Conservation (phyloP, 2,888 invertebrate genomes). For the Eustalomyia histrio region DNA sequence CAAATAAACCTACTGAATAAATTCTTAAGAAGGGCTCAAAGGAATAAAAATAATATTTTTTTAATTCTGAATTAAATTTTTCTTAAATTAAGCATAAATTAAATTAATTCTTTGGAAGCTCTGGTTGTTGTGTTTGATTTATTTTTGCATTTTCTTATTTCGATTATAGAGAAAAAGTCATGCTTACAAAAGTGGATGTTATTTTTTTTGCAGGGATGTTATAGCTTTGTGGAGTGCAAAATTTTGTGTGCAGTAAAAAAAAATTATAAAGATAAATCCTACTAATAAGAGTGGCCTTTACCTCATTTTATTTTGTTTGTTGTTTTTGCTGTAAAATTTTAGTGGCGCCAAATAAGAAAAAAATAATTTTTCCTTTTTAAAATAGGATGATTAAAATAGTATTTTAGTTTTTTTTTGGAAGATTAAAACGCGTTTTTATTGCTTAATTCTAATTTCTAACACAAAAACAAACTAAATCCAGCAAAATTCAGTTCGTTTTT, state of each 20-base stretch:
- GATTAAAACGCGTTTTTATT: conserved; percentile 14
- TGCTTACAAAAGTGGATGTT: too few species aligned
- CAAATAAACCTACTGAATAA: too few species aligned
- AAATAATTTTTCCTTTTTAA: neutral
- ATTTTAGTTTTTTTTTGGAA: conserved; percentile 13
- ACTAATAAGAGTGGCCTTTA: conserved; percentile 58
- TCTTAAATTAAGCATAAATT: too few species aligned
- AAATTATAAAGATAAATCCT: conserved; percentile 28
- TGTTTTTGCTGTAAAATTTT: conserved; percentile 36
- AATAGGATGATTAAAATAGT: neutral
- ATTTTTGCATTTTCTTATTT: too few species aligned
- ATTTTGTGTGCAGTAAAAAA: conserved; percentile 13
- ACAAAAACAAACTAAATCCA: conserved; percentile 6
- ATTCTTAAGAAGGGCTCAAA: too few species aligned
- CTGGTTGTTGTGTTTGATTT: too few species aligned
- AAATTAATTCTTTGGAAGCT: too few species aligned
- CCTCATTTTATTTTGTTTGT: conserved; percentile 49
- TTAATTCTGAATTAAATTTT: too few species aligned
- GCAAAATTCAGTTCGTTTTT: conserved; percentile 77
- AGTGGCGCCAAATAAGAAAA: conserved; percentile 57
- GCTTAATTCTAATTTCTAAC: neutral
- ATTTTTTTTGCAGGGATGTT: too few species aligned
- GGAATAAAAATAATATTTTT: too few species aligned
- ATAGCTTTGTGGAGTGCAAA: conserved; percentile 25
- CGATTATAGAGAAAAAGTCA: too few species aligned